These are phyloP conservation scores for Vollenhovia emeryi DNA, from an alignment of 1,140 invertebrate species.

Conservation along the genomic window DNA sequence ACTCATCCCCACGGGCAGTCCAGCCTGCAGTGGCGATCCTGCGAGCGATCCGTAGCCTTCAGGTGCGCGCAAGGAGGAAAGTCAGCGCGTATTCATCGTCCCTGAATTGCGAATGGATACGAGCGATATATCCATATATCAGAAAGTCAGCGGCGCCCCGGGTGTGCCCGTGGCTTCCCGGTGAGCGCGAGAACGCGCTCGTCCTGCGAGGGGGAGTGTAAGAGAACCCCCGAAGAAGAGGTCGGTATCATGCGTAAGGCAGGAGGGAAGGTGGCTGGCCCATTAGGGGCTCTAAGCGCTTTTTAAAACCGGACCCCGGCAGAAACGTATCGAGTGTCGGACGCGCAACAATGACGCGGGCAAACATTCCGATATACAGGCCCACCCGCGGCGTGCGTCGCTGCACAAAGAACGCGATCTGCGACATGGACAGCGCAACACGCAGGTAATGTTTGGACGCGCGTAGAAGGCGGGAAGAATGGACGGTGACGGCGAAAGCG, in stretches of 20 bases:
- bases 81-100: slow-evolving; percentile 29
- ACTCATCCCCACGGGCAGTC: not conserved
- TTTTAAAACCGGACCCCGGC: slow-evolving; percentile 63
- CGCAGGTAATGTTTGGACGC: slow-evolving; percentile 28
- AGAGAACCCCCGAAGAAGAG: not conserved
- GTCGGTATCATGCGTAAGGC: not conserved
- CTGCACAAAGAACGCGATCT: not conserved
- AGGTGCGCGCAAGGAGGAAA: slow-evolving; percentile 13
- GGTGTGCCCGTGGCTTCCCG: slow-evolving; percentile 51
- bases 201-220: slow-evolving; percentile 26
- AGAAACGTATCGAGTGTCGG: slow-evolving; percentile 62
- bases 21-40: not conserved
- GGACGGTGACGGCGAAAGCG: not conserved
- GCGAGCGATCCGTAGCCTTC: slow-evolving; percentile 1
- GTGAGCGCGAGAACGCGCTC: slow-evolving; percentile 30
- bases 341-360: slow-evolving; percentile 68
- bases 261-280: slow-evolving; percentile 5
- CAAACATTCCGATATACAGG: slow-evolving; percentile 71
- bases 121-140: slow-evolving; percentile 78
- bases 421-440: not conserved
- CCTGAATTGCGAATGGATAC: slow-evolving; percentile 33
- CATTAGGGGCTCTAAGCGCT: slow-evolving; percentile 69
- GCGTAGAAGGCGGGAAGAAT: slow-evolving; percentile 3
- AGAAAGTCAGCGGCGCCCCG: slow-evolving; percentile 79
- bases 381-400: slow-evolving; percentile 61